Percentiles rank a stretch among this genome's conserved stretches.
Conservation (phyloP, 2,113 vertebrate genomes). For the Epinephelus fuscoguttatus region DNA sequence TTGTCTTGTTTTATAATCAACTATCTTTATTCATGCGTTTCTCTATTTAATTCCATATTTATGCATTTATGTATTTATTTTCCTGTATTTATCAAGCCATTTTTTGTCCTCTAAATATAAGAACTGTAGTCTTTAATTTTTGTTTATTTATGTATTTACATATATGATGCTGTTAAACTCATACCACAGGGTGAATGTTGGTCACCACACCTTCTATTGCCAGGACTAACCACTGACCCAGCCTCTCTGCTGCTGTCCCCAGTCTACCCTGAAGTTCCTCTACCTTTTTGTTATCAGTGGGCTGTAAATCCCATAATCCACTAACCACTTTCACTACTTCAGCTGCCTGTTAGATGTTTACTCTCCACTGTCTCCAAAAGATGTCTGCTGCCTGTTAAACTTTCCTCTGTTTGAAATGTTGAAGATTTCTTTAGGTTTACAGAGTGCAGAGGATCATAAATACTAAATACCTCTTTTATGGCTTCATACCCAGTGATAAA, state of each 20-base stretch:
- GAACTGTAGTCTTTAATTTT: too few species aligned
- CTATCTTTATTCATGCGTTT: too few species aligned
- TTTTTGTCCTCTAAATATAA: too few species aligned
- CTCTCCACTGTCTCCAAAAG: neutral
- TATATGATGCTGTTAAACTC: too few species aligned
- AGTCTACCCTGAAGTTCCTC: neutral
- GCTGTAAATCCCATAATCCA: conserved; percentile 7
- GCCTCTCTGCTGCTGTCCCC: neutral
- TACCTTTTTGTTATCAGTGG: neutral
- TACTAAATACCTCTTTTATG: conserved; percentile 3
- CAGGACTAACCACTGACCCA: neutral
- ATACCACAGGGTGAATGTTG: too few species aligned
- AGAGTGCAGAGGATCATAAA: neutral
- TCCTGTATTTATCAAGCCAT: too few species aligned
- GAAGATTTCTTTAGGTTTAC: neutral
- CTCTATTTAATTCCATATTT: too few species aligned
- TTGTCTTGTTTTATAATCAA: too few species aligned
- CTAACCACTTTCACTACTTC: neutral
- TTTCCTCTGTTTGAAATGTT: conserved; percentile 5
- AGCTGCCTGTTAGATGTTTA: conserved; percentile 1
- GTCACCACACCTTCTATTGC: neutral
- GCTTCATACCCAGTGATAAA: neutral
- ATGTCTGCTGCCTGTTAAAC: neutral
- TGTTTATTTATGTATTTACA: too few species aligned
- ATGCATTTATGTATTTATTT: too few species aligned